A percentile compares a stretch with the other conserved stretches of the same genome.
Conservation (phyloP, 1,140 invertebrate genomes). For the Trachymyrmex septentrionalis region DNA sequence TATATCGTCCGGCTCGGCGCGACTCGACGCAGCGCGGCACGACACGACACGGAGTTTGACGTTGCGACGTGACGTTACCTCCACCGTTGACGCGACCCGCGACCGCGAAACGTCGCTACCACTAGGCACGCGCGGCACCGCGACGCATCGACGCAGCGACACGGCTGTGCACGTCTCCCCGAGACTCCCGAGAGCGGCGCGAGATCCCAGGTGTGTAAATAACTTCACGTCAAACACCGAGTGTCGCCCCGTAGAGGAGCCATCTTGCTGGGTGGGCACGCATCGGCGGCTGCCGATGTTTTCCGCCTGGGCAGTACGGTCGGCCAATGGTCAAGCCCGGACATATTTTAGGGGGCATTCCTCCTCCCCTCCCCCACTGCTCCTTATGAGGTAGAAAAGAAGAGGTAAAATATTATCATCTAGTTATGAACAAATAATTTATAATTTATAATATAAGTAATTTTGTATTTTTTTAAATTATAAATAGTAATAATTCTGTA, state of each 20-base stretch:
- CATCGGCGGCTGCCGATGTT: conserved; percentile 75
- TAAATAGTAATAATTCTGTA: too few relatives aligned
- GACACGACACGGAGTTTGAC: conserved; percentile 27
- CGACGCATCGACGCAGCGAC: conserved; percentile 49
- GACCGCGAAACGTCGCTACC: conserved; percentile 1
- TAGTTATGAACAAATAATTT: too few relatives aligned
- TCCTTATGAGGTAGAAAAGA: too few relatives aligned
- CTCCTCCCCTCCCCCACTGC: too few relatives aligned
- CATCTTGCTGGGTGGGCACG: conserved; percentile 85
- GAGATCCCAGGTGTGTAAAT: conserved; percentile 80
- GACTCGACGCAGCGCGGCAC: background rate
- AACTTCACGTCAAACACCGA: conserved; percentile 83
- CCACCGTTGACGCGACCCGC: background rate
- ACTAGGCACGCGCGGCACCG: conserved; percentile 44
- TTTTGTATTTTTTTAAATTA: too few relatives aligned
- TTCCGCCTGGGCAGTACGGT: conserved; percentile 63
- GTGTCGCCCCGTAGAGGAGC: conserved; percentile 83
- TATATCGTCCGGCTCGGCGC: background rate
- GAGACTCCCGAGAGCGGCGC: conserved; percentile 56
- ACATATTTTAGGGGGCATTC: background rate
- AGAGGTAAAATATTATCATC: too few relatives aligned
- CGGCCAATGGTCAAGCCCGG: background rate
- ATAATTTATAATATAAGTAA: too few relatives aligned
- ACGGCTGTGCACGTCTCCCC: conserved; percentile 49
- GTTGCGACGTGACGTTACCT: background rate